Conservation (phyloP, 2,797 vertebrate genomes). For the Vipera latastei region DNA sequence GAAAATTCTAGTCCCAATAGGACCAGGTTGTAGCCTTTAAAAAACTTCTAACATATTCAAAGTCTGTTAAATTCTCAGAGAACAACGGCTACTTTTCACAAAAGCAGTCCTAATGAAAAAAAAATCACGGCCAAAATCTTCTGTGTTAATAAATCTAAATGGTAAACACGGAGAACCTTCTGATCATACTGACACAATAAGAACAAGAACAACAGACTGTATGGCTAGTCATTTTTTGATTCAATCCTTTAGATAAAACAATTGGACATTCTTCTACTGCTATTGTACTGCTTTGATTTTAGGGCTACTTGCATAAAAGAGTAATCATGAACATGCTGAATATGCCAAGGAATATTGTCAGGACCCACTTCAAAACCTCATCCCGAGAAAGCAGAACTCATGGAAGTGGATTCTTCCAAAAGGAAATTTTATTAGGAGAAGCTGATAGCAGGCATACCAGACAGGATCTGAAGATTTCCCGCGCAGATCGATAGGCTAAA, state of each 20-base stretch:
- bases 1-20: neutral
- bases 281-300: neutral
- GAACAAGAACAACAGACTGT: constrained; percentile 13
- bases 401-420: too few relatives aligned
- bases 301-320: neutral
- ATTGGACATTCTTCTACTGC: neutral
- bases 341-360: neutral
- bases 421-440: too few relatives aligned
- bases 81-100: neutral
- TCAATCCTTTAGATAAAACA: neutral
- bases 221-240: neutral
- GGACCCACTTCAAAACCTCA: too few relatives aligned
- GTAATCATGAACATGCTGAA: neutral
- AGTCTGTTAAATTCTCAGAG: neutral
- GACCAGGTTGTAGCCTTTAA: constrained; percentile 4
- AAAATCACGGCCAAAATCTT: neutral
- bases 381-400: too few relatives aligned
- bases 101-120: constrained; percentile 4
- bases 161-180: constrained; percentile 2
- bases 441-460: too few relatives aligned
- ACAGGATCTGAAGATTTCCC: too few relatives aligned
- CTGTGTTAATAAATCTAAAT: neutral
- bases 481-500: too few relatives aligned
- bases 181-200: neutral
- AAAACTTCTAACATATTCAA: neutral